These are phyloP conservation scores for Bombus balteatus DNA, from an alignment of 1,140 invertebrate genomes.

Conservation along the genomic window DNA sequence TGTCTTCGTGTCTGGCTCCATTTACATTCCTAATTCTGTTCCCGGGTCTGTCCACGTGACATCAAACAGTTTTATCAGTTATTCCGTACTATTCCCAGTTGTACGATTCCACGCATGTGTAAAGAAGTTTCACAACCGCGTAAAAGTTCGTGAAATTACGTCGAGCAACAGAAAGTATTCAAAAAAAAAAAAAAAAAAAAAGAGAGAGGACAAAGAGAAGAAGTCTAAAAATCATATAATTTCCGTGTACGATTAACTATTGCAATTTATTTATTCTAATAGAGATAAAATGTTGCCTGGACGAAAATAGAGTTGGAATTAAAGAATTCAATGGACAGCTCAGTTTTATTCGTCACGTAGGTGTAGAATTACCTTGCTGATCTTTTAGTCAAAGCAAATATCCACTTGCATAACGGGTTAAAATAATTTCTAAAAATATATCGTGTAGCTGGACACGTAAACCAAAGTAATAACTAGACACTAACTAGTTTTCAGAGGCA, in stretches of 20 bases:
- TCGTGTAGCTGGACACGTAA: not conserved
- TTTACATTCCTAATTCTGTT: conserved; percentile 33
- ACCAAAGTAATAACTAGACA: not conserved
- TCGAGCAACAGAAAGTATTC: not conserved
- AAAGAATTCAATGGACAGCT: not conserved
- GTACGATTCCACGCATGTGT: conserved; percentile 66
- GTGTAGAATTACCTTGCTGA: not conserved
- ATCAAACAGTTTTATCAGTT: conserved; percentile 68
- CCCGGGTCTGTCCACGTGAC: conserved; percentile 55
- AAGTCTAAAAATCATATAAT: not conserved
- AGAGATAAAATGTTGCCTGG: not conserved
- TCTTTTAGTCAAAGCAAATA: not conserved
- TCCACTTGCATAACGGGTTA: not conserved
- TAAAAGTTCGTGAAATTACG: conserved; percentile 25
- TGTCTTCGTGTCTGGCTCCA: conserved; percentile 30
- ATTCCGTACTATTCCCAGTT: conserved; percentile 71
- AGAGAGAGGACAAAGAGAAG: not conserved
- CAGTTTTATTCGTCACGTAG: not conserved
- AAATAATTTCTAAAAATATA: conserved; percentile 21
- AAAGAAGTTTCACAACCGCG: conserved; percentile 55
- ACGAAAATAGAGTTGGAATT: not conserved
- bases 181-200: too few relatives aligned
- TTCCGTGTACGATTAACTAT: not conserved
- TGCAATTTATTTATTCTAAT: too few relatives aligned
- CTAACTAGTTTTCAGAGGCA: not conserved